Conservation (phyloP, 2,888 invertebrate species). For the Aelia acuminata region DNA sequence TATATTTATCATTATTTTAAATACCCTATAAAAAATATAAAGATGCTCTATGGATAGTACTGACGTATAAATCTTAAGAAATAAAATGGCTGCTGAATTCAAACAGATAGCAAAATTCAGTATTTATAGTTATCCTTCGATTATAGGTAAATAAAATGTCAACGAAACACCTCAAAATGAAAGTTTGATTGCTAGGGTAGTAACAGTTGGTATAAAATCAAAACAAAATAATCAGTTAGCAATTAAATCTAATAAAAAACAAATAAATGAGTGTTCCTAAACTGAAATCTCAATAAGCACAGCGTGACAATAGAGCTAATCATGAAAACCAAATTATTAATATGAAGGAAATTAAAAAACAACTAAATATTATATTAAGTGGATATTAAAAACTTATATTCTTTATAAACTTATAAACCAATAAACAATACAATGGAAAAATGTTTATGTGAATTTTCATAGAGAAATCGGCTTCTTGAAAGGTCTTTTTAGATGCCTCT, state of each 20-base stretch:
- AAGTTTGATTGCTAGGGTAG: not conserved
- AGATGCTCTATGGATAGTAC: too few species aligned
- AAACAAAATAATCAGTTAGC: not conserved
- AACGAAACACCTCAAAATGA: not conserved
- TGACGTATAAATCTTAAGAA: too few species aligned
- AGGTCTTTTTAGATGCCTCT: not conserved
- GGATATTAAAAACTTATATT: not conserved
- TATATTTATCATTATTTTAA: too few species aligned
- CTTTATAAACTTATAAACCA: not conserved
- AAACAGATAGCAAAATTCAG: too few species aligned
- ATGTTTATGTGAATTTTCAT: not conserved
- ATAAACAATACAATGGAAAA: not conserved
- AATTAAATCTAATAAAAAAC: not conserved
- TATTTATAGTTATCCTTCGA: not conserved
- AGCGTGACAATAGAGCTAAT: not conserved
- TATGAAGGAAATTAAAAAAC: not conserved
- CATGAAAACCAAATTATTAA: not conserved
- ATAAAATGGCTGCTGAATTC: too few species aligned
- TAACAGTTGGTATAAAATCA: not conserved
- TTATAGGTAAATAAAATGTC: not conserved
- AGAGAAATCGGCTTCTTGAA: not conserved
- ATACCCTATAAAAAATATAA: too few species aligned
- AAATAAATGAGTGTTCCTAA: not conserved
- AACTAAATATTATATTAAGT: not conserved
- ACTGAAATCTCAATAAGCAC: not conserved